Conservation (phyloP, 2,888 invertebrate species). For the Chloroclystis v-ata region DNA sequence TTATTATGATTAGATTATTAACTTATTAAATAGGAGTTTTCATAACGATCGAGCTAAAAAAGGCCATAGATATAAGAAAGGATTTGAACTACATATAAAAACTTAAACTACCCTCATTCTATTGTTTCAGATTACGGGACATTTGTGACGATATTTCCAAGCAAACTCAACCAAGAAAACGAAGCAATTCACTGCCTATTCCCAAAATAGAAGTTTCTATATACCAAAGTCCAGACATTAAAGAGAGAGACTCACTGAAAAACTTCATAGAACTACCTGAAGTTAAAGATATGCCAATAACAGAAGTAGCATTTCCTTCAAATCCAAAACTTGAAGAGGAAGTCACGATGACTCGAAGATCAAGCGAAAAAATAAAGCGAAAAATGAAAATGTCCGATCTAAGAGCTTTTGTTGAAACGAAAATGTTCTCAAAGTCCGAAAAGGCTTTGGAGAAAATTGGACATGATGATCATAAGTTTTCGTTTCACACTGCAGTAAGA, state of each 20-base stretch:
- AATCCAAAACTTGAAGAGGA: constrained; percentile 63
- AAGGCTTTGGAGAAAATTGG: constrained; percentile 94
- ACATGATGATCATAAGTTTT: constrained; percentile 83
- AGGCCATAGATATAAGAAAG: no score
- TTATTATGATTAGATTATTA: not conserved
- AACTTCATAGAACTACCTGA: constrained; percentile 90
- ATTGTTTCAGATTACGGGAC: constrained; percentile 84
- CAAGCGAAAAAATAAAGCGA: constrained; percentile 90
- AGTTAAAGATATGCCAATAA: constrained; percentile 80
- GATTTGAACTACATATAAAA: no score
- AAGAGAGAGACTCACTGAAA: constrained; percentile 81
- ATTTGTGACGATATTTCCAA: constrained; percentile 90
- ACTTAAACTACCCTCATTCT: no score
- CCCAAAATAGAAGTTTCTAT: constrained; percentile 94
- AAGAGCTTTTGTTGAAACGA: constrained; percentile 94
- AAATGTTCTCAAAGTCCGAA: constrained; percentile 92
- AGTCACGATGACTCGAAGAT: constrained; percentile 73
- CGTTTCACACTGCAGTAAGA: constrained; percentile 74
- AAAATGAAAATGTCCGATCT: constrained; percentile 95
- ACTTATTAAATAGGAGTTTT: no score
- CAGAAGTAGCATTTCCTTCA: constrained; percentile 70
- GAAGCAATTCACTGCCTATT: constrained; percentile 95
- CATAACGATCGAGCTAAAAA: no score
- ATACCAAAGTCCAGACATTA: constrained; percentile 86
- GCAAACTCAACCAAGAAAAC: constrained; percentile 87